Evolutionary conservation across 64 coral and sea anemone genomes (phyloP), one percentile per base, ranked within the genome.

Genomic region (Anthopleura sola): DNA sequence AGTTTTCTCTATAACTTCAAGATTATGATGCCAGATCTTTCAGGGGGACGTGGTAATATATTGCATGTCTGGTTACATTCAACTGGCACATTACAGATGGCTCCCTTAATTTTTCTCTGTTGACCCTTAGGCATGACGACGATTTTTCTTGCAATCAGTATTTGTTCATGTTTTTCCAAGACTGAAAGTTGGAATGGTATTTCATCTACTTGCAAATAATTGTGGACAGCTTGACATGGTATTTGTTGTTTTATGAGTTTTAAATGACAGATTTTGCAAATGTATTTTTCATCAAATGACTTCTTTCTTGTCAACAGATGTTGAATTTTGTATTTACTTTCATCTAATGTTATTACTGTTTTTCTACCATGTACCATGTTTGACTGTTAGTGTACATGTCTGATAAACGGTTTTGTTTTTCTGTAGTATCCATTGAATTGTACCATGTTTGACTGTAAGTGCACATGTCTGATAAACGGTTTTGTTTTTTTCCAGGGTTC

Each of bases 21-120:
- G 82, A 85, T 62, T 75, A 90, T 90, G 55, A 90, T 90, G 44
- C 64, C 81, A 90, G 88, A 44, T 44, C 40, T 44, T 44, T 44
- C 40, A 44, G 40, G 40, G 40, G 40, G 40, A 44, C 40, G 40
- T 78, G 88, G 82, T 90, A 90, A 56, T 84, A 23, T 84, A 37
- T 84, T 49, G 53, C 80, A 90, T 49, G 58, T 90, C 49, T 90
- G 54, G 37, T 90, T 64, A 36, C 88, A 90, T 78, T 90, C 64
- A 90, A 90, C 82, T 90, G 88, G 88, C 74, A 84, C 60, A 90
- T 84, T 84, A 78, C 88, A 90, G 56, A 90, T 84, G 47, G 81
- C 88, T 84, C 88, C 88, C 82, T 90, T 90, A 60, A 78, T 90
- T 68, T 90, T 90, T 85, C 82, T 90, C 84, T 90, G 88, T 55